A percentile compares a stretch with the other conserved stretches of the same genome.
Evolutionary conservation across 2,797 vertebrate species (phyloP).

Genomic region (Macropus fuliginosus): DNA sequence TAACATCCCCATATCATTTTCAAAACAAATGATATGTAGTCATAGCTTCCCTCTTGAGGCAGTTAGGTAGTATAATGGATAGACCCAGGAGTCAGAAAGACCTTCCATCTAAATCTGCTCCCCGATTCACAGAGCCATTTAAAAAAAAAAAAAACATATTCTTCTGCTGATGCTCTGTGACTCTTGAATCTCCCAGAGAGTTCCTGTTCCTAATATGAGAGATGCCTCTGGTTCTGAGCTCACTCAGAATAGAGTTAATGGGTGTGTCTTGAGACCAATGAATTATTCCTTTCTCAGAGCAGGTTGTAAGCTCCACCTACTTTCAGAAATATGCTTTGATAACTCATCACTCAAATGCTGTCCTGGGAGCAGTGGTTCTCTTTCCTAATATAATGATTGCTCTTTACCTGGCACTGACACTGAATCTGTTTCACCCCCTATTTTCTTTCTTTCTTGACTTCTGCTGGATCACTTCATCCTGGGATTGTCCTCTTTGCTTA

Average conservation of each 20-base stretch:
- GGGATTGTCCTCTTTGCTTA: neutral
- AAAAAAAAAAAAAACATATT: neutral
- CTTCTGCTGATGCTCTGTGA: neutral
- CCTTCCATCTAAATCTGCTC: neutral
- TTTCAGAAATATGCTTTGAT: neutral
- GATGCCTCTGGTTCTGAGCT: neutral
- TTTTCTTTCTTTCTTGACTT: neutral
- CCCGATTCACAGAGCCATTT: neutral
- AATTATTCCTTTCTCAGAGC: neutral
- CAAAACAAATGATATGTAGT: neutral
- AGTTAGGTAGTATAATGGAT: neutral
- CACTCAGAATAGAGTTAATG: neutral
- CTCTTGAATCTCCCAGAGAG: neutral
- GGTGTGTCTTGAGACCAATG: too few relatives aligned
- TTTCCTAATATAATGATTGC: neutral
- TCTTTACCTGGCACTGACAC: neutral
- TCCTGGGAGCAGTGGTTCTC: neutral
- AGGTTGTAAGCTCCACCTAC: neutral
- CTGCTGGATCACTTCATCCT: neutral
- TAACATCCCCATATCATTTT: neutral
- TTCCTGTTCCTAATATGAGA: neutral
- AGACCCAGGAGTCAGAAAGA: neutral
- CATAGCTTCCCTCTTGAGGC: neutral
- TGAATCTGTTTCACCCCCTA: neutral
- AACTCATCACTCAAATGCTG: neutral